phyloP scores from a whole-genome alignment of 2,888 invertebrate species.

The Tipula unca region DNA sequence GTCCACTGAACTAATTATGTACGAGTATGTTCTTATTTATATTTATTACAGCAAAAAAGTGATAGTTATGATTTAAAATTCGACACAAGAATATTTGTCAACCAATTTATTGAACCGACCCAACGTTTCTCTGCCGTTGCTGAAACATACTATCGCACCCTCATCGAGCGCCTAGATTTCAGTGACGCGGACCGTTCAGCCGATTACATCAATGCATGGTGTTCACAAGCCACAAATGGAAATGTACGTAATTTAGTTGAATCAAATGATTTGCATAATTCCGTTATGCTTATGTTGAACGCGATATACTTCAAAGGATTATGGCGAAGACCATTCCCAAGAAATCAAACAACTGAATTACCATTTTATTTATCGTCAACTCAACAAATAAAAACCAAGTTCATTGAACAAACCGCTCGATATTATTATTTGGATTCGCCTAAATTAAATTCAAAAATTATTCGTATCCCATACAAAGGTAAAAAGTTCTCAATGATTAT shows the following conservation, averaged over 20 bases:
- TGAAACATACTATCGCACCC: slow-evolving; percentile 55
- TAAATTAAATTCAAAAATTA: slow-evolving; percentile 57
- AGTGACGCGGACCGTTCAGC: slow-evolving; percentile 47
- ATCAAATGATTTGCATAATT: slow-evolving; percentile 50
- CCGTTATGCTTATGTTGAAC: slow-evolving; percentile 61
- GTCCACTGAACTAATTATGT: neutral
- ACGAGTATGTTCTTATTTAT: neutral
- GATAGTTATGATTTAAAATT: slow-evolving; percentile 52
- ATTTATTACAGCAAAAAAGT: slow-evolving; percentile 25
- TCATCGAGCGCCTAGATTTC: slow-evolving; percentile 57
- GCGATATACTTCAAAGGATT: slow-evolving; percentile 73
- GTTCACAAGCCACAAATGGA: slow-evolving; percentile 62
- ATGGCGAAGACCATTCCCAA: slow-evolving; percentile 63
- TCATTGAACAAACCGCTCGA: slow-evolving; percentile 60
- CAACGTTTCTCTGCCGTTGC: slow-evolving; percentile 56
- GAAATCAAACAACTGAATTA: slow-evolving; percentile 48
- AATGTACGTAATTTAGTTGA: slow-evolving; percentile 59
- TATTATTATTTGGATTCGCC: slow-evolving; percentile 56
- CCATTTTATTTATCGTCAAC: slow-evolving; percentile 52
- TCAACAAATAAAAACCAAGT: slow-evolving; percentile 45
- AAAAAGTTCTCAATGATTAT: slow-evolving; percentile 66
- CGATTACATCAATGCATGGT: slow-evolving; percentile 69
- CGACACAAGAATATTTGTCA: slow-evolving; percentile 57
- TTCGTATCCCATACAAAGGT: slow-evolving; percentile 68
- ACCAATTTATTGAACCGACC: slow-evolving; percentile 45